phyloP scores from a whole-genome alignment of 1,140 invertebrate species.

The Pseudoatta argentina region DNA sequence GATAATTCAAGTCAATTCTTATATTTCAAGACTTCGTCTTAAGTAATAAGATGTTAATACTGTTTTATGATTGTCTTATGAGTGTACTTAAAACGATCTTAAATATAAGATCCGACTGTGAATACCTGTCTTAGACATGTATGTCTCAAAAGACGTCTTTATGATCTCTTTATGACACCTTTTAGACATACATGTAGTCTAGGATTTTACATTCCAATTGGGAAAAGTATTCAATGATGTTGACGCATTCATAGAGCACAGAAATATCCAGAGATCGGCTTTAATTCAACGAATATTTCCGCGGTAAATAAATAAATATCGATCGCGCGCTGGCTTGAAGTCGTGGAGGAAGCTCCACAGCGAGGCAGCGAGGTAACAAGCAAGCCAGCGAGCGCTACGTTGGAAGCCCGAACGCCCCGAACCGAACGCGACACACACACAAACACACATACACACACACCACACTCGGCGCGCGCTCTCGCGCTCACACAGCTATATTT shows the following conservation, averaged over 20 bases:
- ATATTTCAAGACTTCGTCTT: no score
- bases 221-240: not conserved
- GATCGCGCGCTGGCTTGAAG: constrained; percentile 24
- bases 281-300: constrained; percentile 27
- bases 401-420: constrained; percentile 23
- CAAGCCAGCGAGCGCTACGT: constrained; percentile 15
- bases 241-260: not conserved
- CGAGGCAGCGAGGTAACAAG: not conserved
- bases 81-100: no score
- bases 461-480: constrained; percentile 28
- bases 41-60: no score
- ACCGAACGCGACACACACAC: not conserved
- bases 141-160: no score
- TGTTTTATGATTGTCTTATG: no score
- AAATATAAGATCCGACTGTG: no score
- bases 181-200: no score
- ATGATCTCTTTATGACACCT: no score
- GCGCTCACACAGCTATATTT: constrained; percentile 82
- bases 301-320: constrained; percentile 60
- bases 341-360: not conserved
- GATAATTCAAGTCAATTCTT: no score
- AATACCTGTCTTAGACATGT: no score
- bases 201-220: no score
- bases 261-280: constrained; percentile 22
- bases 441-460: not conserved